Conservation (phyloP, 2,888 invertebrate genomes). For the Agrotis ipsilon region DNA sequence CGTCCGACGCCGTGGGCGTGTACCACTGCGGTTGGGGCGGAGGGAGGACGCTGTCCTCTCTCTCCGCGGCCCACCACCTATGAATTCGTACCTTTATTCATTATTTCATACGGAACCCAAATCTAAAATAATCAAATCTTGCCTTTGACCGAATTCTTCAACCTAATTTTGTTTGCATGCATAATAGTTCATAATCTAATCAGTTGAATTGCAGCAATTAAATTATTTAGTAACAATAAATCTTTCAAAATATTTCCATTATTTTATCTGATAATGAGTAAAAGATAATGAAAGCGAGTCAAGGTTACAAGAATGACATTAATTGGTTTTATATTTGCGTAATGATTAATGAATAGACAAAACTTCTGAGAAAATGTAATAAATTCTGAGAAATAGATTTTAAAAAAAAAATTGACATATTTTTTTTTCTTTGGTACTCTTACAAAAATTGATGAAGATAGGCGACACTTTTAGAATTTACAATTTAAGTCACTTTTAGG, state of each 20-base stretch:
- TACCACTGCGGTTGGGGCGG: too few species aligned
- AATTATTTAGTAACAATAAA: slow-evolving; percentile 37
- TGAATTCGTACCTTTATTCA: too few species aligned
- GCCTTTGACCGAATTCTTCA: slow-evolving; percentile 41
- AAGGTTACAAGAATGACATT: slow-evolving; percentile 37
- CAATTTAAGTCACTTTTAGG: too few species aligned
- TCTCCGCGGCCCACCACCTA: too few species aligned
- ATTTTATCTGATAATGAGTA: slow-evolving; percentile 40
- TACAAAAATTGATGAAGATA: too few species aligned
- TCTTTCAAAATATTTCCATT: slow-evolving; percentile 43
- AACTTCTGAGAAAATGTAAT: too few species aligned
- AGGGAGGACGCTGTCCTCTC: too few species aligned
- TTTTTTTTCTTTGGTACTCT: too few species aligned
- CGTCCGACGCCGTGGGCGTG: too few species aligned
- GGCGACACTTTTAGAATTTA: too few species aligned
- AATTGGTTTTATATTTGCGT: slow-evolving; percentile 31
- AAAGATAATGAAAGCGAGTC: slow-evolving; percentile 27
- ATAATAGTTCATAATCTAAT: slow-evolving; percentile 48
- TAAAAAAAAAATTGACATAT: too few species aligned
- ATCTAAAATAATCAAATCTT: neutral
- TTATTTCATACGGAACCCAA: slow-evolving; percentile 27
- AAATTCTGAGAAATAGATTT: too few species aligned
- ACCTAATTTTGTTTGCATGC: slow-evolving; percentile 43
- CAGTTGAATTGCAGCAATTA: slow-evolving; percentile 32
- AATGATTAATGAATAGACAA: slow-evolving; percentile 4